Base-by-base conservation (phyloP, 1,140 invertebrate genomes). In the Heliothis virescens region DNA sequence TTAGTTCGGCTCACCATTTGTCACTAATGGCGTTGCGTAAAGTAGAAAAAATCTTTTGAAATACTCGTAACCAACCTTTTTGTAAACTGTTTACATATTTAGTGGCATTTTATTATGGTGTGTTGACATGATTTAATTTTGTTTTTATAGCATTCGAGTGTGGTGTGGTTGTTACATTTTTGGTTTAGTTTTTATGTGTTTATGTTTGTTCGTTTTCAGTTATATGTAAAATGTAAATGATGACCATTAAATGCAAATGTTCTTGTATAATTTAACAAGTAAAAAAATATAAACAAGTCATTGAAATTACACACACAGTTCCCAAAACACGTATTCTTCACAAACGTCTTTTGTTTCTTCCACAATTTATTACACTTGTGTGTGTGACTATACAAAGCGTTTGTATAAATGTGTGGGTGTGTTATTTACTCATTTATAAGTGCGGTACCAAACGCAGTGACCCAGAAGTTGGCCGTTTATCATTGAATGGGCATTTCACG, bases 401-500 rank as follows among this genome's bases (percentile, higher is more conserved):
- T 26, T 26, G 15, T 53, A 21, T 11, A 2, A 13, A 21, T 5
- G 13, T 29, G 21, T 60, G 57, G 21, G 57, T 60, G 57, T 59
- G 11, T 60, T 60, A 53, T 26, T 52, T 26, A 53, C 18, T 15
- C 21, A 71, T 52, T 52, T 71, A 52, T 26, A 71, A 71, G 73
- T 63, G 16, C 21, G 48, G 50, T 55, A 72, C 34, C 47, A 50
- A 76, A 59, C 71, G 53, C 79, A 53, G 18, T 83, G 79, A 87
- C 84, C 86, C 79, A 82, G 21, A 79, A 85, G 63, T 63, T 48
- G 71, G 18, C n/a, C 71, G 80, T 82, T 84, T 86, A 81, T 79
- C 83, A 88, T 85, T 83, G 83, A 87, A 86, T 85, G 84, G 83
- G 59, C 82, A 84, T 87, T 88, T 88, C 71, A 83, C 84, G 83